phyloP scores from a whole-genome alignment of 2,888 invertebrate species.

The Mantis religiosa region DNA sequence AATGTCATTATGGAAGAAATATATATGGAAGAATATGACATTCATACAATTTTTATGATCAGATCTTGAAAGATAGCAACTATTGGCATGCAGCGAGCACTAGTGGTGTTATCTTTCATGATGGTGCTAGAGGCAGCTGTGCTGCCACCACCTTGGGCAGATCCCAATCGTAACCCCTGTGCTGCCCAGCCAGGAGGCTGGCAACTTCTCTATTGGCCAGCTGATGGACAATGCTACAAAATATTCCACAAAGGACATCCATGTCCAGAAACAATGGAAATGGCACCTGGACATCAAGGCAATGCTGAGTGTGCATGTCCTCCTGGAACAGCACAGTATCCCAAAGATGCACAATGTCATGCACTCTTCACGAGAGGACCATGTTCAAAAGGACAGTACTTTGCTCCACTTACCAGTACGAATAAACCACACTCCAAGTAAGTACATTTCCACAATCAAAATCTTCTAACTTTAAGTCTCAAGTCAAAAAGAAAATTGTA shows the following conservation, averaged over 20 bases:
- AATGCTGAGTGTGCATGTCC: slow-evolving; percentile 79
- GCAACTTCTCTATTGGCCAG: slow-evolving; percentile 82
- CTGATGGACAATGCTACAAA: slow-evolving; percentile 79
- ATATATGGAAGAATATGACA: not conserved
- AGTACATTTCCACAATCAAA: not conserved
- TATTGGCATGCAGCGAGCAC: slow-evolving; percentile 20
- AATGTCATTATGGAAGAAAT: not conserved
- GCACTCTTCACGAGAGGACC: slow-evolving; percentile 70
- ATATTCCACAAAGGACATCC: slow-evolving; percentile 68
- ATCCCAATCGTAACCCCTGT: slow-evolving; percentile 76
- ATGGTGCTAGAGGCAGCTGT: slow-evolving; percentile 55
- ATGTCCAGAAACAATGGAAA: slow-evolving; percentile 79
- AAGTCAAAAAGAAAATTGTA: no score
- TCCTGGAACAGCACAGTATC: slow-evolving; percentile 70
- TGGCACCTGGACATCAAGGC: slow-evolving; percentile 57
- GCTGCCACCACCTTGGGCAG: slow-evolving; percentile 82
- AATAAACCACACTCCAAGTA: not conserved
- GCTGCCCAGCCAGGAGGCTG: slow-evolving; percentile 75
- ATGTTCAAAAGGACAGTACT: slow-evolving; percentile 68
- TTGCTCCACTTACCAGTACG: slow-evolving; percentile 53
- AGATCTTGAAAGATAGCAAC: not conserved
- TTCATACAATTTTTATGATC: not conserved
- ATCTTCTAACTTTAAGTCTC: not conserved
- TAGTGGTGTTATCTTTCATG: slow-evolving; percentile 16
- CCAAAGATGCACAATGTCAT: slow-evolving; percentile 66